Evolutionary conservation across 1,140 invertebrate species (phyloP).

Genomic region (Calliphora vicina): DNA sequence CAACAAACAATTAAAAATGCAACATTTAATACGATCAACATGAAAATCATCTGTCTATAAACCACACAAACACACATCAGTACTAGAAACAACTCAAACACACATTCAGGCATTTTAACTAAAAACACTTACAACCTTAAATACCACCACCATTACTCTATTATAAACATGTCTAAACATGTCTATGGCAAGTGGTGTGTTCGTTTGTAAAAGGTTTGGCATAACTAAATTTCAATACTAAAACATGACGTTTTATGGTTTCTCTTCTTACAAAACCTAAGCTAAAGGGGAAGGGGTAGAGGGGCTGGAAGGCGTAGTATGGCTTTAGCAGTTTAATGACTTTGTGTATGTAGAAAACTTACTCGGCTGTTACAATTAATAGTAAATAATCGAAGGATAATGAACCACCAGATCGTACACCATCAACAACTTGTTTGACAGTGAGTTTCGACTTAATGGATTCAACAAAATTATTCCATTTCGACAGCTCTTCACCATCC

Average conservation of each 20-base stretch:
- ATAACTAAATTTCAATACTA: neutral
- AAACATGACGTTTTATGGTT: neutral
- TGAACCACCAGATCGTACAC: conserved; percentile 77
- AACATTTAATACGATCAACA: conserved; percentile 5
- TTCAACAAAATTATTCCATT: conserved; percentile 74
- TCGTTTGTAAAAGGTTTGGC: neutral
- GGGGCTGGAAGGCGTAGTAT: neutral
- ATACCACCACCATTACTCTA: neutral
- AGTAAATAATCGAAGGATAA: conserved; percentile 85
- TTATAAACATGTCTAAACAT: no score
- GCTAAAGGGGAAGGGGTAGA: neutral
- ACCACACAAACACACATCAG: neutral
- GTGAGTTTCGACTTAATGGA: conserved; percentile 81
- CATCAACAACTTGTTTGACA: conserved; percentile 85
- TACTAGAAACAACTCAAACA: neutral
- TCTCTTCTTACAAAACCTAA: neutral
- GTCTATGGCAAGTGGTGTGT: neutral
- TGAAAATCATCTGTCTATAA: conserved; percentile 13
- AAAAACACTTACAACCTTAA: neutral
- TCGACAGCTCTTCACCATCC: conserved; percentile 64
- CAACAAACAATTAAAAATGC: neutral
- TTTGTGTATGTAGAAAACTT: conserved; percentile 62
- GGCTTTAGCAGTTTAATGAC: neutral
- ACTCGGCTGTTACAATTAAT: conserved; percentile 82
- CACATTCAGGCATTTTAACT: neutral